Evolutionary conservation across 2,888 invertebrate genomes (phyloP).

Genomic region (Labia minor): DNA sequence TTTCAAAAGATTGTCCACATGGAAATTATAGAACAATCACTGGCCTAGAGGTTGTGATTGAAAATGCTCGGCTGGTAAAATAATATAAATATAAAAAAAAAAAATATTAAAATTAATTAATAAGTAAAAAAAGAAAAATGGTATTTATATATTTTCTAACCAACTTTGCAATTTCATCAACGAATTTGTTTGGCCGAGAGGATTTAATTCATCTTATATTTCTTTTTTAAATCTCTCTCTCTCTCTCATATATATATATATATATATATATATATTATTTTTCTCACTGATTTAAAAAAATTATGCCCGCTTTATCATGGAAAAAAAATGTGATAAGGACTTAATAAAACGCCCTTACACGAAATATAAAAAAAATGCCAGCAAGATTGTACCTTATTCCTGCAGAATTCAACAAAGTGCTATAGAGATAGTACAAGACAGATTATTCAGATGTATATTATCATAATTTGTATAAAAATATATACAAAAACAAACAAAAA

Average conservation of each 20-base stretch:
- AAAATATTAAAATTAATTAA: too few relatives aligned
- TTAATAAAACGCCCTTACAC: neutral
- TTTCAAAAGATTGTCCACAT: neutral
- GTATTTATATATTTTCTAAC: constrained; percentile 13
- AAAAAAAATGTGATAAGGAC: neutral
- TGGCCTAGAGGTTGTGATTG: neutral
- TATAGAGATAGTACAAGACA: constrained; percentile 26
- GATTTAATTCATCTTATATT: neutral
- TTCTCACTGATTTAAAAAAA: too few relatives aligned
- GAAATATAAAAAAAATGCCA: neutral
- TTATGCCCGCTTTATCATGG: neutral
- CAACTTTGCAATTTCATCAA: constrained; percentile 13
- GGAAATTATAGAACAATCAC: neutral
- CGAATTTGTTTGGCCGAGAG: neutral
- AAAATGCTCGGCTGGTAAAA: constrained; percentile 8
- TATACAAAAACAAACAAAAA: too few relatives aligned
- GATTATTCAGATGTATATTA: constrained; percentile 25
- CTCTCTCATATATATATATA: neutral
- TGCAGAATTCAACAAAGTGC: constrained; percentile 20
- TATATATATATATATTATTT: too few relatives aligned
- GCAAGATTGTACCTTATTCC: neutral
- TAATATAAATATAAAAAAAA: neutral
- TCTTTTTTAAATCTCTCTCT: neutral
- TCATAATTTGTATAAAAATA: constrained; percentile 24
- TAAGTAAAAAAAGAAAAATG: too few relatives aligned